Base-by-base conservation (phyloP, 2,888 invertebrate species). In the Choreutis nemorana region DNA sequence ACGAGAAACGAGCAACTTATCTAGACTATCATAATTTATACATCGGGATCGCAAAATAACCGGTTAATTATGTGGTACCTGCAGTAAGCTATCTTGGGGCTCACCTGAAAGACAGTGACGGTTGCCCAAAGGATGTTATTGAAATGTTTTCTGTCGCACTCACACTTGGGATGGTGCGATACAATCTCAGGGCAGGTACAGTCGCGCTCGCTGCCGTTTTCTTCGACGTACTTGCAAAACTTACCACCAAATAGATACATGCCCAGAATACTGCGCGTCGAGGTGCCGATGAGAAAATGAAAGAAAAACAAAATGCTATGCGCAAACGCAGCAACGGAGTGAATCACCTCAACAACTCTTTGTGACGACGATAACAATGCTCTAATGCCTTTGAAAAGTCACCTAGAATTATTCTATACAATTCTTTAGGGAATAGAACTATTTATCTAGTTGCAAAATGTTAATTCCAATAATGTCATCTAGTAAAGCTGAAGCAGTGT, bases 231-330 rank as follows among this genome's bases (percentile, higher is more conserved):
- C 88, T 93, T 94, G 92, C 96, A 96, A 93, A 97, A 96, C 90
- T 95, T 95, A 90, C 96, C 95, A 83, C 96, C 96, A 86, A 97
- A 97, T 83, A 97, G 91, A 87, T 94, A 94, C 95, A 96, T 97
- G 84, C 97, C 97, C 86, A 97, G 91, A 83, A 95, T 94, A 89
- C 97, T 97, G 91, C 81, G 81, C 82, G 73, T 53, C 50, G 67
- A 44, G 63, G 51, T 60, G 58, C 60, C 67, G 66, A 72, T 73
- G 75, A 62, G 59, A 68, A 67, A 78, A 78, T 75, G 77, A 78
- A 72, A 78, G 72, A 70, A 71, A 71, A 68, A 70, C 48, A 68
- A 63, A 75, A 77, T 72, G 70, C 77, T 75, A 70, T 75, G 77
- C 77, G 72, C 75, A 70, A 50, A 68, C 64, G 64, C 64, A 57